A percentile compares a stretch with the other conserved stretches of the same genome.
Conservation (phyloP, 2,888 invertebrate species). For the Biston stratarius region DNA sequence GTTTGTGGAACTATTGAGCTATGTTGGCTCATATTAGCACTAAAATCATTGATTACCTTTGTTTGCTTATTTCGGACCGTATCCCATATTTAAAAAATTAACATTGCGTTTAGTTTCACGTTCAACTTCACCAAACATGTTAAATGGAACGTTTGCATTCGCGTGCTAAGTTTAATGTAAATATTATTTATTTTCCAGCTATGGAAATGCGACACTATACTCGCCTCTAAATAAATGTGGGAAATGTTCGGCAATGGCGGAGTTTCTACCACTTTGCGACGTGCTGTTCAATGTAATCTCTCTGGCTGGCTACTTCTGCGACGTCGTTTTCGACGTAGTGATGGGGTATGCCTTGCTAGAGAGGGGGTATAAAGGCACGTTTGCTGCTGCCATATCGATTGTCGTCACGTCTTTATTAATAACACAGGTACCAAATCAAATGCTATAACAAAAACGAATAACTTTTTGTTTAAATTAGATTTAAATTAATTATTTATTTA, state of each 20-base stretch:
- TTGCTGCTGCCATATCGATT: slow-evolving; percentile 89
- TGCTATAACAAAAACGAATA: no score
- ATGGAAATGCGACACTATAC: slow-evolving; percentile 44
- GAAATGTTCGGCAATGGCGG: slow-evolving; percentile 87
- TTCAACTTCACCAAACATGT: no score
- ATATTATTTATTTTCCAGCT: slow-evolving; percentile 48
- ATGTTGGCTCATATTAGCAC: no score
- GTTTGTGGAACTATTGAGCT: no score
- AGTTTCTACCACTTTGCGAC: slow-evolving; percentile 96
- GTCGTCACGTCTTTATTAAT: slow-evolving; percentile 91
- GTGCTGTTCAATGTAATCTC: slow-evolving; percentile 96
- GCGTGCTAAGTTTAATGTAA: slow-evolving; percentile 26
- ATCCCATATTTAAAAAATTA: no score
- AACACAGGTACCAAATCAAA: slow-evolving; percentile 86
- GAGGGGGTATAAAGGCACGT: slow-evolving; percentile 88
- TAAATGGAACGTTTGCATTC: slow-evolving; percentile 38
- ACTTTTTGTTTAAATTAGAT: no score
- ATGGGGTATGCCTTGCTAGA: slow-evolving; percentile 94
- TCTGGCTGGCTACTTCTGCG: slow-evolving; percentile 95
- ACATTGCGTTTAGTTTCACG: no score
- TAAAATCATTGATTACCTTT: no score
- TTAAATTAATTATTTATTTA: background rate
- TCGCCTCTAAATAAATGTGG: slow-evolving; percentile 49
- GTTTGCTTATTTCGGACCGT: no score
- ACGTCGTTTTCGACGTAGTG: slow-evolving; percentile 95